phyloP scores from a whole-genome alignment of 2,797 vertebrate genomes.

The Lepus townsendii region DNA sequence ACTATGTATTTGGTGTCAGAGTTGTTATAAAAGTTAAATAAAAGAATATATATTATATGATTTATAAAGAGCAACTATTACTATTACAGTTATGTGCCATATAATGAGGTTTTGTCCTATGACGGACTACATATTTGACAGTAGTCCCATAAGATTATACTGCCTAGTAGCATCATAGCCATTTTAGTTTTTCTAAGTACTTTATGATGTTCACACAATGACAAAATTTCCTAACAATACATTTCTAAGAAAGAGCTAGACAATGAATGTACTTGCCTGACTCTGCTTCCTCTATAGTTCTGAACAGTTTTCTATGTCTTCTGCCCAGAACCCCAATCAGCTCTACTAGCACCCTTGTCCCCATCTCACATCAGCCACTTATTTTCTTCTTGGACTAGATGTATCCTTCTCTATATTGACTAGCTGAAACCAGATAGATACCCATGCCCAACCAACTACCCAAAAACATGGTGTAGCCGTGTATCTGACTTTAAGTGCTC shows the following conservation, averaged over 20 bases:
- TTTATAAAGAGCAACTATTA: slow-evolving; percentile 30
- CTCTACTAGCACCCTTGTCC: background rate
- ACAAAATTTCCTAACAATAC: too few relatives aligned
- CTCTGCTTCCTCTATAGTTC: background rate
- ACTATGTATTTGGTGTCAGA: background rate
- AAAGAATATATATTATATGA: background rate
- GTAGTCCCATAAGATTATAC: too few relatives aligned
- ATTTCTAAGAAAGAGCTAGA: too few relatives aligned
- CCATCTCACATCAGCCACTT: background rate
- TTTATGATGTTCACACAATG: too few relatives aligned
- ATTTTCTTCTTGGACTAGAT: slow-evolving; percentile 31
- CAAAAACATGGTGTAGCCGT: background rate
- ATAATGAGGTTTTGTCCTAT: background rate
- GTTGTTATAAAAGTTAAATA: slow-evolving; percentile 27
- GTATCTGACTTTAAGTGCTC: background rate
- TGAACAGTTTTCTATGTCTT: slow-evolving; percentile 2
- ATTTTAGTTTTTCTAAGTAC: too few relatives aligned
- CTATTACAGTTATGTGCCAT: background rate
- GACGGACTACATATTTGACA: too few relatives aligned
- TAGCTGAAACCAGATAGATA: background rate
- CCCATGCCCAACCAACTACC: background rate
- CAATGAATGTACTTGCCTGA: background rate
- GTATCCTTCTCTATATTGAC: background rate
- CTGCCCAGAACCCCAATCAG: background rate
- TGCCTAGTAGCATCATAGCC: too few relatives aligned